Evolutionary conservation across 2,888 invertebrate species (phyloP).

Genomic region (Hyppa rectilinea): DNA sequence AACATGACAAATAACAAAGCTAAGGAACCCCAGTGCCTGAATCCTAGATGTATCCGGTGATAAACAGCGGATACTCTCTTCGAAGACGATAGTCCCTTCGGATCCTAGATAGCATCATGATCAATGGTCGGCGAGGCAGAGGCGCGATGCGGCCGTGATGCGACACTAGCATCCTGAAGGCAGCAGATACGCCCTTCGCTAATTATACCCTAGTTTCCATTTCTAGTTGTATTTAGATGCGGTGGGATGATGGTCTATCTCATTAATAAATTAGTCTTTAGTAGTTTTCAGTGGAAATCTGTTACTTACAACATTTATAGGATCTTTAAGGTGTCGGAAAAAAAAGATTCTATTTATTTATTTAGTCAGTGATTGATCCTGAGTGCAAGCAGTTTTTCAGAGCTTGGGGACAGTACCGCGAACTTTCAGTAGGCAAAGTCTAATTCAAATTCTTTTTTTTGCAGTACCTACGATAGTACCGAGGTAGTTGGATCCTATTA

Average conservation of each 20-base stretch:
- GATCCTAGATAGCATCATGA: not conserved
- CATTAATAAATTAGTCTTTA: no score
- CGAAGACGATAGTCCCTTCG: not conserved
- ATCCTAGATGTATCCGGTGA: not conserved
- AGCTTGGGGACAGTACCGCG: not conserved
- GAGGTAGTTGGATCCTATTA: not conserved
- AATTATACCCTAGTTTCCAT: no score
- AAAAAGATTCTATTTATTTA: no score
- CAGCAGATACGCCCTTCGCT: no score
- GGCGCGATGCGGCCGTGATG: conserved; percentile 57
- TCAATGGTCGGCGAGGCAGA: not conserved
- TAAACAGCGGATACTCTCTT: not conserved
- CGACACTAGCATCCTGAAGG: no score
- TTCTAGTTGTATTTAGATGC: no score
- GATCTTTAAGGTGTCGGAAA: no score
- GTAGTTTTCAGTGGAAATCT: no score
- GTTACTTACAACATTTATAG: no score
- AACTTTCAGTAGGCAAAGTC: not conserved
- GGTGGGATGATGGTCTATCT: no score
- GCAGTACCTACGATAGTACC: no score
- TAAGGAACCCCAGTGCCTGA: not conserved
- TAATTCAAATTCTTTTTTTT: not conserved
- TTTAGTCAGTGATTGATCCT: not conserved
- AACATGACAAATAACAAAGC: no score
- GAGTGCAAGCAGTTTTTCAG: not conserved